phyloP scores from a whole-genome alignment of 2,113 vertebrate species.

The Rhagologus leucostigma region DNA sequence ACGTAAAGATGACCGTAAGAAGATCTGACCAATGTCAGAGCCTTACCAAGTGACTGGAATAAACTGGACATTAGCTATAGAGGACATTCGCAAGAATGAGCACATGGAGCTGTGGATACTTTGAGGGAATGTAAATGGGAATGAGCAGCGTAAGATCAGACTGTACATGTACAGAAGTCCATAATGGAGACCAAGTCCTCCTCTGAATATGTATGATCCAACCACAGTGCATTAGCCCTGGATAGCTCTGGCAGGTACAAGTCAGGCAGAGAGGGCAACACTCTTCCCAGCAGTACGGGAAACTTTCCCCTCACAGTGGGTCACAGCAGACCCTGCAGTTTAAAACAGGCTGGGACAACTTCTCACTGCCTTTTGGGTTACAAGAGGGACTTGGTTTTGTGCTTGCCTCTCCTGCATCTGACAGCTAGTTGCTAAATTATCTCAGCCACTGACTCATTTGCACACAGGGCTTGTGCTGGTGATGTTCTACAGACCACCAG shows the following conservation, averaged over 20 bases:
- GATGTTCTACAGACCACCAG: not conserved
- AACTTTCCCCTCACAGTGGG: rapidly evolving
- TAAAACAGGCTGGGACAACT: not conserved
- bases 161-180: not conserved
- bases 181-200: not conserved
- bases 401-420: not conserved
- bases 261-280: not conserved
- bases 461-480: not conserved
- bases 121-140: not conserved
- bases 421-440: not conserved
- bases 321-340: not conserved
- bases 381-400: not conserved
- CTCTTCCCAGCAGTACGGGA: not conserved
- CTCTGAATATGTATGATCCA: not conserved
- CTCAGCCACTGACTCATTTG: not conserved
- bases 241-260: rapidly evolving
- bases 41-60: not conserved
- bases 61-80: not conserved
- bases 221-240: rapidly evolving
- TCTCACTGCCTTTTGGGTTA: not conserved
- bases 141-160: not conserved
- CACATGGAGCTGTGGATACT: not conserved
- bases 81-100: not conserved
- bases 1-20: not conserved
- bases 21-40: not conserved